Conservation (phyloP, 2,797 vertebrate genomes). For the Poeciliopsis turneri region DNA sequence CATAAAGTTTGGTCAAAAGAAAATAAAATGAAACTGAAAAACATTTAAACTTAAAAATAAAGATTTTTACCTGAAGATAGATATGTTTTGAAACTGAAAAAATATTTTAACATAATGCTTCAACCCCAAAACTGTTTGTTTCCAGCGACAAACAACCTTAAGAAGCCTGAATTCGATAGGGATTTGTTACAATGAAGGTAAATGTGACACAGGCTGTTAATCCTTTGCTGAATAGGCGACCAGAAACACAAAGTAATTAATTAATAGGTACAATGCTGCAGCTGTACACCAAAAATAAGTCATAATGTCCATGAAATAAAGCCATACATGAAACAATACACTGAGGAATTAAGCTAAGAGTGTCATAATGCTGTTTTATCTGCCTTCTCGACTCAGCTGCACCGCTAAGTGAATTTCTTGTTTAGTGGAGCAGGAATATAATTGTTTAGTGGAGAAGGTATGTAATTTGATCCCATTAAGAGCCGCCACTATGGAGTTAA, state of each 20-base stretch:
- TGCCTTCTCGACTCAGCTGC: not conserved
- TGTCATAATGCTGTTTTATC: not conserved
- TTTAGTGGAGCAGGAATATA: not conserved
- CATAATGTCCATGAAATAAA: not conserved
- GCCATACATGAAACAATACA: not conserved
- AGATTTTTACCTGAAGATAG: too few relatives aligned
- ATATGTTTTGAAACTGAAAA: too few relatives aligned
- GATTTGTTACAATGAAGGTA: not conserved
- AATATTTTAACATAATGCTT: too few relatives aligned
- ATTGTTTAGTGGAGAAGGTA: not conserved
- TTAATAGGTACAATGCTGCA: not conserved
- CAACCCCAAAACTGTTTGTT: not conserved
- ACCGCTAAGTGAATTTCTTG: not conserved
- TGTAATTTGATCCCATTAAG: slow-evolving; percentile 8
- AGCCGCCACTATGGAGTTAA: not conserved
- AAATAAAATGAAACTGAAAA: too few relatives aligned
- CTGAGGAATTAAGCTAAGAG: not conserved
- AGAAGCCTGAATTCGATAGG: not conserved
- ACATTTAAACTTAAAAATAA: too few relatives aligned
- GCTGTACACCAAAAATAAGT: not conserved
- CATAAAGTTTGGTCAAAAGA: too few relatives aligned
- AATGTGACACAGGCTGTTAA: not conserved
- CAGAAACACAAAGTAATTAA: not conserved
- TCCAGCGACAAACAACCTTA: not conserved
- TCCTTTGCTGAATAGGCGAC: not conserved